Conservation (phyloP, 2,888 invertebrate species). For the Bembecia ichneumoniformis region DNA sequence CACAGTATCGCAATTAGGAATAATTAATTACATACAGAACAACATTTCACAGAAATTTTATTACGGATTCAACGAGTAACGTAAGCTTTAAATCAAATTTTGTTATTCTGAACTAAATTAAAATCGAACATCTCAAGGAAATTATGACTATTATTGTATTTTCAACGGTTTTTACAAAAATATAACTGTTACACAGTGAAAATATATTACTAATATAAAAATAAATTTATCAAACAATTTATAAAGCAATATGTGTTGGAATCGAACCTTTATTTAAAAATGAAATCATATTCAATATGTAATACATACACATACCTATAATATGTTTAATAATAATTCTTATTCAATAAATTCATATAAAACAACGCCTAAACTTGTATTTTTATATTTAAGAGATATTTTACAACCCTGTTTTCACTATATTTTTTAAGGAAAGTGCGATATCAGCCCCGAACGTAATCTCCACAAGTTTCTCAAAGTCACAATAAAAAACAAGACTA, state of each 20-base stretch:
- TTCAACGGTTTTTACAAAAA: conserved; percentile 1
- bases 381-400: conserved; percentile 67
- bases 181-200: conserved; percentile 15
- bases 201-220: conserved; percentile 46
- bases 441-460: conserved; percentile 8
- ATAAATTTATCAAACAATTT: conserved; percentile 18
- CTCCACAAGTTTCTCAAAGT: too few species aligned
- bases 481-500: conserved; percentile 23
- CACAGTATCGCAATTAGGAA: conserved; percentile 58
- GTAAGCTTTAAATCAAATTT: conserved; percentile 24
- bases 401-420: conserved; percentile 73
- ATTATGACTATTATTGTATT: neutral
- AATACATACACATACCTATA: too few species aligned
- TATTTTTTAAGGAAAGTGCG: conserved; percentile 58
- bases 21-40: conserved; percentile 31
- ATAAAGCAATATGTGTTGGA: conserved; percentile 32
- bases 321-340: conserved; percentile 21
- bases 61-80: neutral
- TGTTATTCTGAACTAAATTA: too few species aligned
- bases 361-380: conserved; percentile 63
- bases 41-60: conserved; percentile 21
- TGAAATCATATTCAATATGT: conserved; percentile 17
- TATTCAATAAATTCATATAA: conserved; percentile 61
- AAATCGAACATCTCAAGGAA: too few species aligned
- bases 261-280: conserved; percentile 34